Conservation (phyloP, 92 coral and sea anemone genomes). For the Actinostola sp. region DNA sequence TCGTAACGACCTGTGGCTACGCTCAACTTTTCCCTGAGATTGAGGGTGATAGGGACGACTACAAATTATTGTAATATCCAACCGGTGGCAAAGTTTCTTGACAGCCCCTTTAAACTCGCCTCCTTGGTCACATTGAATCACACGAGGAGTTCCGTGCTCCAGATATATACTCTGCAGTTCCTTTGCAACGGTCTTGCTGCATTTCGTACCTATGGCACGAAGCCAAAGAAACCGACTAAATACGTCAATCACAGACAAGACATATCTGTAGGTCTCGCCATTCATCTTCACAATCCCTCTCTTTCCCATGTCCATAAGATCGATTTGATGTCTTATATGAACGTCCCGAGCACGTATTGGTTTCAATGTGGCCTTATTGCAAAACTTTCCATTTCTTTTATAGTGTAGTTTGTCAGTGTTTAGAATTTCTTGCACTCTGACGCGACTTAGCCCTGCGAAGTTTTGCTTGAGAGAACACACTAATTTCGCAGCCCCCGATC, state of each 20-base stretch:
- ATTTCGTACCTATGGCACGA: slow-evolving; percentile 16
- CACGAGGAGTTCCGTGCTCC: slow-evolving; percentile 48
- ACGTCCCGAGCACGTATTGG: slow-evolving; percentile 36
- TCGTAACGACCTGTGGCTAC: slow-evolving; percentile 41
- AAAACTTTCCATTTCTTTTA: slow-evolving; percentile 16
- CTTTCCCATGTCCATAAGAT: slow-evolving; percentile 25
- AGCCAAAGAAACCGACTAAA: slow-evolving; percentile 39
- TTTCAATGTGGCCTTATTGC: slow-evolving; percentile 25
- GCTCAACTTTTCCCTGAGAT: slow-evolving; percentile 44
- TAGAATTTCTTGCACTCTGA: slow-evolving; percentile 16
- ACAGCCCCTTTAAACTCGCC: slow-evolving; percentile 55
- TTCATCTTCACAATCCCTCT: slow-evolving; percentile 25
- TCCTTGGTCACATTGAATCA: slow-evolving; percentile 55
- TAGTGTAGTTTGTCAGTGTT: slow-evolving; percentile 26
- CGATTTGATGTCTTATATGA: slow-evolving; percentile 27
- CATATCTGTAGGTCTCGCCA: slow-evolving; percentile 19
- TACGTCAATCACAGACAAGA: slow-evolving; percentile 26
- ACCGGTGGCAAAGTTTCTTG: slow-evolving; percentile 30
- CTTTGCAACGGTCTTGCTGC: slow-evolving; percentile 15
- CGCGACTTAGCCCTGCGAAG: slow-evolving; percentile 1
- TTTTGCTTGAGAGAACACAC: background rate
- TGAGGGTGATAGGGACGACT: slow-evolving; percentile 60
- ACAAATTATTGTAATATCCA: slow-evolving; percentile 30
- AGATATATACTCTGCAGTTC: slow-evolving; percentile 19
- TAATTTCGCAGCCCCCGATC: slow-evolving; percentile 24